These are phyloP conservation scores for Tympanuchus pallidicinctus DNA, from an alignment of 2,113 vertebrate species.

Conservation along the genomic window DNA sequence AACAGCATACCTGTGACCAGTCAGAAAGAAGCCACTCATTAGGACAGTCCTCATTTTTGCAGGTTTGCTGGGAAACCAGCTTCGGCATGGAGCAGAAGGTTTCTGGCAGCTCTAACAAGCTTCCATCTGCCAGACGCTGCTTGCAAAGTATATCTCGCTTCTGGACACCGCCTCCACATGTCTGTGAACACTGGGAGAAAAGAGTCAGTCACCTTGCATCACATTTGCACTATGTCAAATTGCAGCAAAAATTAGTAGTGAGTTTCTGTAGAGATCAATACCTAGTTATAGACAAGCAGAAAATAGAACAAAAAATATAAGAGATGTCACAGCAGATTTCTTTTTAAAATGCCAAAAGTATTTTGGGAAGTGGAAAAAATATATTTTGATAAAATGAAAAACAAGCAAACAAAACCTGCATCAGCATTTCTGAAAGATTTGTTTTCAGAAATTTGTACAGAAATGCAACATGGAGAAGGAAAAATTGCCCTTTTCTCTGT, in stretches of 20 bases:
- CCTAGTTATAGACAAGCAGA: not conserved
- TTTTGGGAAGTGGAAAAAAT: not conserved
- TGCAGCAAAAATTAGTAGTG: not conserved
- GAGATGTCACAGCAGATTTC: not conserved
- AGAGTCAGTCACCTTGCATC: not conserved
- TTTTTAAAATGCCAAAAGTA: not conserved
- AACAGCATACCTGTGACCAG: conserved; percentile 88
- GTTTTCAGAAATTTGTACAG: not conserved
- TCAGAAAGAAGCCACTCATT: conserved; percentile 87
- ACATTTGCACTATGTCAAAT: not conserved
- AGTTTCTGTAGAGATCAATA: not conserved
- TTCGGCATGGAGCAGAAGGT: conserved; percentile 85
- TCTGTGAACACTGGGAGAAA: conserved; percentile 87
- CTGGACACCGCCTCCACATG: conserved; percentile 87
- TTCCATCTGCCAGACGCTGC: conserved; percentile 91
- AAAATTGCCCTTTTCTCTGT: not conserved
- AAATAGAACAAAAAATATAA: not conserved
- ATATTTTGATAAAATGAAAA: not conserved
- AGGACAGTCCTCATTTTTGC: conserved; percentile 85
- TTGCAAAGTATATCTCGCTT: conserved; percentile 85
- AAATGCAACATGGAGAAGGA: not conserved
- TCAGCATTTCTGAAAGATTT: not conserved
- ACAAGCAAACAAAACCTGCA: not conserved
- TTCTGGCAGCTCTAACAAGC: conserved; percentile 88
- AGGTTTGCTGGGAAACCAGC: conserved; percentile 78